Base-by-base conservation (phyloP, 2,888 invertebrate genomes). In the Lymantria monacha region DNA sequence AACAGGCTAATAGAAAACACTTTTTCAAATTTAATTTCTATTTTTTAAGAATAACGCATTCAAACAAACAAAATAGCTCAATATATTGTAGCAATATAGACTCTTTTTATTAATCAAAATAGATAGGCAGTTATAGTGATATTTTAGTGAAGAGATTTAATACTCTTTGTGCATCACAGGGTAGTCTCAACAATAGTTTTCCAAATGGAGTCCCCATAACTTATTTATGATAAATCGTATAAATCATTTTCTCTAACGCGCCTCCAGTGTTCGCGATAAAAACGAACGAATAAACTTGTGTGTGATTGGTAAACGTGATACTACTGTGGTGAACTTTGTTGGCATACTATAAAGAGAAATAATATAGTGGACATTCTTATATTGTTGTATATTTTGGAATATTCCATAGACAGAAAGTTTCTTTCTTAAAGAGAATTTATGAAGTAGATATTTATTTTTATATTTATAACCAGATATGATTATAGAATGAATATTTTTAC, bases 151-250 rank as follows among this genome's bases (percentile, higher is more conserved):
- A 8, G 12, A n/a, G 1, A 38, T 38, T 56, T 59, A 76, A 80
- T 74, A 76, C 74, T 74, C 72, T 70, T 62, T 64, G 56, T 60
- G 55, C 59, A 67, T 64, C 66, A 67, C 63, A 62, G 68, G 65
- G 68, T 61, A 52, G 44, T 46, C 62, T 48, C 61, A 70, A 72
- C 72, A 80, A 85, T 82, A 85, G 85, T 86, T 85, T 74, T 76
- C 73, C 66, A 78, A 83, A 82, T 82, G 77, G 79, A 83, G 72
- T 80, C 76, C 70, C 74, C 79, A 83, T 87, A 87, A 87, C 76
- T 87, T 90, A 89, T 90, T 90, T 90, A 90, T 88, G 86, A 89
- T 87, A 89, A 89, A 85, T 81, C 79, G 75, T 83, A 90, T 91
- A 91, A 89, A 90, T 91, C 89, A 91, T 90, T 87, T 87, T 83